Conservation (phyloP, 2,113 vertebrate species). For the Trinectes maculatus region DNA sequence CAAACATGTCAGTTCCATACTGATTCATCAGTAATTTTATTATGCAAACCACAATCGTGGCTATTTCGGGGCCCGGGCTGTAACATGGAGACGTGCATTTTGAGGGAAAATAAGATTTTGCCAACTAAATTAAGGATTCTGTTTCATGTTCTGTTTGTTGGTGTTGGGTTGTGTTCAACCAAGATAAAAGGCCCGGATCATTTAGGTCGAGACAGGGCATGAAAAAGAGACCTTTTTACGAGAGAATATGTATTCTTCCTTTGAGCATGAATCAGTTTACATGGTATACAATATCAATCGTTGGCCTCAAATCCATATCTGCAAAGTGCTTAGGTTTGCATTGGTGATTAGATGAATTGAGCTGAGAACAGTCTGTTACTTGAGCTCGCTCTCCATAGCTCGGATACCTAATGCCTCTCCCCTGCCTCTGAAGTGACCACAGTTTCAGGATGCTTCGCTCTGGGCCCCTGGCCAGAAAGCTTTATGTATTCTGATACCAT, state of each 20-base stretch:
- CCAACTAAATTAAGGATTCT: slow-evolving; percentile 67
- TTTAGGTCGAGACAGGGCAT: slow-evolving; percentile 36
- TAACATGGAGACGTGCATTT: slow-evolving; percentile 47
- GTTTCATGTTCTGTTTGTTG: slow-evolving; percentile 75
- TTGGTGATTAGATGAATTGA: slow-evolving; percentile 80
- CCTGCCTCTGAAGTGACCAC: slow-evolving; percentile 77
- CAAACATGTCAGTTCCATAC: slow-evolving; percentile 12
- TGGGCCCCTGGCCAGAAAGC: slow-evolving; percentile 74
- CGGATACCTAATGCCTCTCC: slow-evolving; percentile 74
- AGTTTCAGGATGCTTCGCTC: slow-evolving; percentile 77
- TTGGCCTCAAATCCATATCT: slow-evolving; percentile 79
- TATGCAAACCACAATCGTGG: slow-evolving; percentile 48
- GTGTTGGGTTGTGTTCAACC: slow-evolving; percentile 63
- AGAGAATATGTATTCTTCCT: slow-evolving; percentile 66
- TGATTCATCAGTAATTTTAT: slow-evolving; percentile 50
- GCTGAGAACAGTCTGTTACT: slow-evolving; percentile 77
- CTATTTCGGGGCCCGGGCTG: slow-evolving; percentile 31
- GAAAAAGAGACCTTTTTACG: slow-evolving; percentile 49
- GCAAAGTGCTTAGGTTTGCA: slow-evolving; percentile 81
- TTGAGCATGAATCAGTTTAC: slow-evolving; percentile 76
- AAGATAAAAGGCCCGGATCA: slow-evolving; percentile 66
- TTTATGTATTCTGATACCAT: slow-evolving; percentile 80
- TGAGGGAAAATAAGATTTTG: slow-evolving; percentile 62
- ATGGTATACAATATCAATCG: slow-evolving; percentile 75
- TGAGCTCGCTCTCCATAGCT: slow-evolving; percentile 69